Percentiles rank a stretch among this genome's conserved stretches.
Conservation (phyloP, 2,888 invertebrate genomes). For the Drosophila stalkeri region DNA sequence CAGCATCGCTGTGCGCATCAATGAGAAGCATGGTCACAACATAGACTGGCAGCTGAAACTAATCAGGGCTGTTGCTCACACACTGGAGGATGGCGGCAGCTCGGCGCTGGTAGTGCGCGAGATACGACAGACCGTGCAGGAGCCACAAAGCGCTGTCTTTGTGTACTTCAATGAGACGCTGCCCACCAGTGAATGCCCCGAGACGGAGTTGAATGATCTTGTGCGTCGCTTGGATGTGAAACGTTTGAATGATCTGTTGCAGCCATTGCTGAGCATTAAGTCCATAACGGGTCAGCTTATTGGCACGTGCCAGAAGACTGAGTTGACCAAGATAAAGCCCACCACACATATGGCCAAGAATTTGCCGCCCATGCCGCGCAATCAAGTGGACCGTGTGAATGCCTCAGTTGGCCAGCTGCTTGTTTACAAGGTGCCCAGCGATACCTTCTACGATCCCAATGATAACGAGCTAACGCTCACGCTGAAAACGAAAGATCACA, state of each 20-base stretch:
- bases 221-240: slow-evolving; percentile 85
- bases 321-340: slow-evolving; percentile 86
- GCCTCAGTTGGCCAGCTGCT: slow-evolving; percentile 93
- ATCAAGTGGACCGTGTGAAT: slow-evolving; percentile 93
- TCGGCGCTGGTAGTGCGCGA: slow-evolving; percentile 84
- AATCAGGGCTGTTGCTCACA: slow-evolving; percentile 85
- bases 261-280: slow-evolving; percentile 88
- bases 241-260: slow-evolving; percentile 88
- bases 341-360: slow-evolving; percentile 88
- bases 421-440: slow-evolving; percentile 93
- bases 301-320: slow-evolving; percentile 88
- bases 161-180: slow-evolving; percentile 93
- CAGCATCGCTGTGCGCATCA: slow-evolving; percentile 89
- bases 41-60: slow-evolving; percentile 92
- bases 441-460: slow-evolving; percentile 96
- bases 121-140: slow-evolving; percentile 82
- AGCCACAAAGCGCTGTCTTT: slow-evolving; percentile 87
- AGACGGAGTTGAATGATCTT: slow-evolving; percentile 89
- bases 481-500: slow-evolving; percentile 90
- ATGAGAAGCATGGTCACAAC: slow-evolving; percentile 88
- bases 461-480: slow-evolving; percentile 92
- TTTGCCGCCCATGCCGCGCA: slow-evolving; percentile 91
- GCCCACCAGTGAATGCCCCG: slow-evolving; percentile 91
- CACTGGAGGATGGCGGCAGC: slow-evolving; percentile 84
- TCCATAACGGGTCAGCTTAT: slow-evolving; percentile 89